Percentiles rank a stretch among this genome's conserved stretches.
These are phyloP conservation scores for Drosophila paucipuncta DNA, from an alignment of 2,888 invertebrate genomes.

Conservation along the genomic window DNA sequence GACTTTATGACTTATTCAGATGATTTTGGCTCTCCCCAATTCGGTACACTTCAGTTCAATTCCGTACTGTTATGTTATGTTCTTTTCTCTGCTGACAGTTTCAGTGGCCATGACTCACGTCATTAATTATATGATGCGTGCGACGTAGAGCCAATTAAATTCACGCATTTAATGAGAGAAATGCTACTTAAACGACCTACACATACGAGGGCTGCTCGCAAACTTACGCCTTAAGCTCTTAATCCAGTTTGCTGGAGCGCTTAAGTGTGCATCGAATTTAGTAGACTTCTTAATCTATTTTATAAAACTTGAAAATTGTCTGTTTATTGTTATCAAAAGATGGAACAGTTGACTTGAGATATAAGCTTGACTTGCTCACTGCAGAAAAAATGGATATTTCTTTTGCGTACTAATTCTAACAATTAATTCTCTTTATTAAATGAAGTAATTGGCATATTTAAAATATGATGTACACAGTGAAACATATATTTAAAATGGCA, in stretches of 20 bases:
- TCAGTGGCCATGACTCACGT: conserved; percentile 45
- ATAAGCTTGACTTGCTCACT: no score
- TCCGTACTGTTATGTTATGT: conserved; percentile 11
- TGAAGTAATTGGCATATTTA: not conserved
- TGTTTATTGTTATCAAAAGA: not conserved
- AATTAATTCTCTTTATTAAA: not conserved
- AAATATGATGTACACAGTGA: not conserved
- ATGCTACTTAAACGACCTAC: conserved; percentile 42
- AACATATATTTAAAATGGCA: not conserved
- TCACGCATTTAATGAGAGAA: conserved; percentile 74
- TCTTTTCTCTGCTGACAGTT: conserved; percentile 6
- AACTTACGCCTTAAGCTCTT: conserved; percentile 4
- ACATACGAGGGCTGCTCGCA: conserved; percentile 37
- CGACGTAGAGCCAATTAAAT: conserved; percentile 73
- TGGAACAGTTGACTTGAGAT: not conserved
- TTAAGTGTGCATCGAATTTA: not conserved
- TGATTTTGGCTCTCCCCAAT: conserved; percentile 52
- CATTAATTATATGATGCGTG: conserved; percentile 79
- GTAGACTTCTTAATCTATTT: no score
- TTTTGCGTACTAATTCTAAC: no score
- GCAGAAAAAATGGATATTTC: not conserved
- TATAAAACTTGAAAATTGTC: not conserved
- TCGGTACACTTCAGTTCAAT: conserved; percentile 10
- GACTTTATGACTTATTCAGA: conserved; percentile 81
- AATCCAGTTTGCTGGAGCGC: not conserved